Conservation (phyloP, 1,140 invertebrate genomes). For the Aphidius ervi region DNA sequence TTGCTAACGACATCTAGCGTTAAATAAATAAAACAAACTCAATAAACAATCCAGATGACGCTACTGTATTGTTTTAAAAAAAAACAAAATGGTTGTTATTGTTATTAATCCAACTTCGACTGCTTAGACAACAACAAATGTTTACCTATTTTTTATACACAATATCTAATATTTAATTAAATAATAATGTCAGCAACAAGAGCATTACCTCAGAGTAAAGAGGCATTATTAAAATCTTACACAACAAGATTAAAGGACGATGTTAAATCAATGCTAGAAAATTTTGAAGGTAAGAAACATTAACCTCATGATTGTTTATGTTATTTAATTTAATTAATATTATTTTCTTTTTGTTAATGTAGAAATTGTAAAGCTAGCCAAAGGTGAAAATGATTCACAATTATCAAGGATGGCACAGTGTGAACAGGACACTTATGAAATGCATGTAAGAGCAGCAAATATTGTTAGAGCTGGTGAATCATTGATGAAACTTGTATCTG, state of each 20-base stretch:
- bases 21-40: too few species aligned
- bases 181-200: conserved; percentile 55
- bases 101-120: too few species aligned
- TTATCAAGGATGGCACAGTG: conserved; percentile 83
- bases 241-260: conserved; percentile 90
- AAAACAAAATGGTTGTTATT: too few species aligned
- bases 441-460: conserved; percentile 92
- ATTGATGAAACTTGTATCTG: conserved; percentile 91
- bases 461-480: conserved; percentile 94
- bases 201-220: conserved; percentile 83
- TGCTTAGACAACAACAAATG: too few species aligned
- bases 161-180: not conserved
- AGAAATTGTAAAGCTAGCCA: conserved; percentile 91
- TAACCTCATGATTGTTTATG: conserved; percentile 55
- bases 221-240: conserved; percentile 90
- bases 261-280: conserved; percentile 94
- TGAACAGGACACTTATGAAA: conserved; percentile 94
- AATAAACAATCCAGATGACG: too few species aligned
- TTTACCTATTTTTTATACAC: too few species aligned
- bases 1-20: too few species aligned
- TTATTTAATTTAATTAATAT: conserved; percentile 18
- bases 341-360: conserved; percentile 38
- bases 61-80: too few species aligned
- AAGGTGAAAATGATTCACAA: conserved; percentile 89
- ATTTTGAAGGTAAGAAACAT: conserved; percentile 79